Base-by-base conservation (phyloP, 2,797 vertebrate genomes). In the Cyprinella venusta region DNA sequence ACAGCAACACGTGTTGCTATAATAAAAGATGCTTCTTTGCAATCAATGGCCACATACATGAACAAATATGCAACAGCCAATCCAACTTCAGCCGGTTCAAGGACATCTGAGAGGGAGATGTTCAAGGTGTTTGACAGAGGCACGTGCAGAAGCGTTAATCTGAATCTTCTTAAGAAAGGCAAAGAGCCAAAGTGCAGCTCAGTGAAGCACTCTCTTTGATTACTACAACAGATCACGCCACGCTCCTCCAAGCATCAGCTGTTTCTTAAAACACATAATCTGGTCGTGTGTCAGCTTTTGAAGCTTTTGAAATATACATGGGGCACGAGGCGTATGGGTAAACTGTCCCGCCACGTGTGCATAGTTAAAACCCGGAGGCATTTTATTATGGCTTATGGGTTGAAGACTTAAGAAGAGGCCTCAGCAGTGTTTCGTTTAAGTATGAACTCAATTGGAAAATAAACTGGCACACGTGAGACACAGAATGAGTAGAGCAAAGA, bases 201-300 rank as follows among this genome's bases (percentile, higher is more conserved):
- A 88, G 10, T 56, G 85, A 76, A 88, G 89, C 93, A 93, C 94
- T 94, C 89, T 89, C 83, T 82, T 92, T 92, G 92, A 95, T 95
- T 91, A 93, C 87, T 85, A 88, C 48, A 38, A 86, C 83, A 84
- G 89, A 90, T 87, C 91, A 88, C 77, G 83, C 87, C 52, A 74
- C 45, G 85, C 42, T 87, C 85, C 88, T 89, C 81, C 81, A 61
- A 59, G 72, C 85, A 86, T 85, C 70, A 85, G 80, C 70, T 81
- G 64, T 71, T 61, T 83, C 76, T 67, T 50, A 48, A 36, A 81
- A 83, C 30, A 86, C 80, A 83, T 76, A 72, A 80, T 56, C 33
- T 84, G 68, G 67, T 77, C 79, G 36, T 67, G 65, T 75, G 52
- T 56, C 80, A 61, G 54, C 76, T 61, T 75, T n/a, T 82, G 15